These are phyloP conservation scores for Eupithecia insigniata DNA, from an alignment of 2,888 invertebrate species.

Conservation along the genomic window DNA sequence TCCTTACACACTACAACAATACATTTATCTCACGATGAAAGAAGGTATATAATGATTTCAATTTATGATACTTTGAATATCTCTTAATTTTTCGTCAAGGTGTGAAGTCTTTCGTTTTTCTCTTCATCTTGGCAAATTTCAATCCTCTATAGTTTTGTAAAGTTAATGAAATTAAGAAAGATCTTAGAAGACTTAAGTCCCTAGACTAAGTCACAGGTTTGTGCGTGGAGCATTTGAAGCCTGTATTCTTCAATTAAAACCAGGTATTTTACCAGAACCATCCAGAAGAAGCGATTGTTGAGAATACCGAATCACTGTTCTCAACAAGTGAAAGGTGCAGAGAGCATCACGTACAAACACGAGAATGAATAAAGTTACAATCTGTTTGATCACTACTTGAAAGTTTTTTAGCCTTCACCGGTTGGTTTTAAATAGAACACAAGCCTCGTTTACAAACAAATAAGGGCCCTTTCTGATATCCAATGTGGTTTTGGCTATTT, in stretches of 20 bases:
- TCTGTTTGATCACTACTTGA: too few relatives aligned
- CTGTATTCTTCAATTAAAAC: neutral
- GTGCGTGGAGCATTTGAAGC: neutral
- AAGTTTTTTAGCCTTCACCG: neutral
- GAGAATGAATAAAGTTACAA: neutral
- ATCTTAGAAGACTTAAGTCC: neutral
- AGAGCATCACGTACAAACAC: neutral
- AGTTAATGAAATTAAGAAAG: neutral
- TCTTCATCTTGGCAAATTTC: neutral
- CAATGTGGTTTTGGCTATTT: neutral
- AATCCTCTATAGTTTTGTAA: neutral
- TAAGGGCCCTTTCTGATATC: neutral
- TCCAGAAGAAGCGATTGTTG: neutral
- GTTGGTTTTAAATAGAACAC: neutral
- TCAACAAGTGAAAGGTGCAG: neutral
- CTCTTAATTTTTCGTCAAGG: neutral
- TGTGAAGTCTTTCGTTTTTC: slow-evolving; percentile 2
- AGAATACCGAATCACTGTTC: too few relatives aligned
- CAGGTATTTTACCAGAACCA: neutral
- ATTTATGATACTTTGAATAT: slow-evolving; percentile 1
- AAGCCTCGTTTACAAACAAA: neutral
- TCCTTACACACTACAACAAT: slow-evolving; percentile 39
- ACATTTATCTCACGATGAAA: slow-evolving; percentile 25
- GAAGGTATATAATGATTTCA: slow-evolving; percentile 12
- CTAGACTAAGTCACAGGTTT: neutral